Percentiles rank a stretch among this genome's conserved stretches.
phyloP scores from a whole-genome alignment of 2,888 invertebrate species.

The Neoitamus cyanurus region DNA sequence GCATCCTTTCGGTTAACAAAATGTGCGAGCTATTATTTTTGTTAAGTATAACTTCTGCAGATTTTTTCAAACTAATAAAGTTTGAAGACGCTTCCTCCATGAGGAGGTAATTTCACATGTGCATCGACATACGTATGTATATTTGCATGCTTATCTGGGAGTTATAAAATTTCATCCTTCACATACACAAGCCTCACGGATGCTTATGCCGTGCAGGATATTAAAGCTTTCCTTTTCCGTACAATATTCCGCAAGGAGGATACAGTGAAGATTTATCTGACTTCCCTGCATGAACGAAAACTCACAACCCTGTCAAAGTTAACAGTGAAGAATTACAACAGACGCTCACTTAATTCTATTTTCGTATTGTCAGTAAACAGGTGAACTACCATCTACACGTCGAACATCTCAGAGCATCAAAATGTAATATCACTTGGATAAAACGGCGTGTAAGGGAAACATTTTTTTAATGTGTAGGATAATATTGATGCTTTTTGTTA shows the following conservation, averaged over 20 bases:
- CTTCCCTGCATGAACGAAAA: not conserved
- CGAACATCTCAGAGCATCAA: not conserved
- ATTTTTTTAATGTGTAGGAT: no score
- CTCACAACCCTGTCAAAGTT: not conserved
- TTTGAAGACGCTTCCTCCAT: not conserved
- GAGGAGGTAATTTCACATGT: not conserved
- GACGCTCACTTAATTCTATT: not conserved
- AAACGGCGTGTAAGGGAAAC: no score
- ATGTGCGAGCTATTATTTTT: not conserved
- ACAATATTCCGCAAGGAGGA: not conserved
- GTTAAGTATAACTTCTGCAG: not conserved
- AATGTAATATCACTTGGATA: no score
- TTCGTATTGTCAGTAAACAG: not conserved
- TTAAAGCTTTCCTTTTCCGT: not conserved
- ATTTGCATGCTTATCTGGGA: not conserved
- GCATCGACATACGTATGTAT: constrained; percentile 4
- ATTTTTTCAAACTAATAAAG: not conserved
- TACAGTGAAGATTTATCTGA: not conserved
- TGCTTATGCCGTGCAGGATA: not conserved
- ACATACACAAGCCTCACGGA: not conserved
- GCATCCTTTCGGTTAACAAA: not conserved
- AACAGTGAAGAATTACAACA: not conserved
- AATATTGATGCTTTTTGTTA: no score
- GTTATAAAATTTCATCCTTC: not conserved
- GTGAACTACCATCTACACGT: not conserved